Percentiles rank a stretch among this genome's conserved stretches.
Evolutionary conservation across 2,888 invertebrate genomes (phyloP).

Genomic region (Idaea straminata): DNA sequence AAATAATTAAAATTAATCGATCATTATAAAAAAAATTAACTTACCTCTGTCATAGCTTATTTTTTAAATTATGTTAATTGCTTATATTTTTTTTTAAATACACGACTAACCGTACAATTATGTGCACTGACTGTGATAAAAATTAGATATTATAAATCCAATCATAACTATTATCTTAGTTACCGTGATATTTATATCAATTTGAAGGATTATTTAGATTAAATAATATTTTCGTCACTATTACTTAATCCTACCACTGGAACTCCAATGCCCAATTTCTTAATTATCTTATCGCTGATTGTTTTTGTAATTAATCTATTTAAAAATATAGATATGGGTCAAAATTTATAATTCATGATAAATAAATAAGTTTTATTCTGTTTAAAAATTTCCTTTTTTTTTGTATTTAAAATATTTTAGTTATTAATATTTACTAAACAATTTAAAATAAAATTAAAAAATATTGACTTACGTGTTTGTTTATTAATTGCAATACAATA

Average conservation of each 20-base stretch:
- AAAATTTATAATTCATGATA: too few species aligned
- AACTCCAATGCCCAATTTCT: not conserved
- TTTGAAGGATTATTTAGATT: not conserved
- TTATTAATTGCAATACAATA: slow-evolving; percentile 9
- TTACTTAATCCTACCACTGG: not conserved
- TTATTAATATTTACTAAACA: not conserved
- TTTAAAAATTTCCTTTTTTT: not conserved
- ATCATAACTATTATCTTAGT: not conserved
- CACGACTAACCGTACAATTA: not conserved
- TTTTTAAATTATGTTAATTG: not conserved
- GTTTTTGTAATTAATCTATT: not conserved
- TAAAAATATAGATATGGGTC: not conserved
- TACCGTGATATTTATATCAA: not conserved
- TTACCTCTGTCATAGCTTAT: not conserved
- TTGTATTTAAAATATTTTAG: not conserved
- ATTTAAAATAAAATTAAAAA: slow-evolving; percentile 9
- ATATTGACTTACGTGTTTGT: slow-evolving; percentile 18
- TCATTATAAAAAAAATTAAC: not conserved
- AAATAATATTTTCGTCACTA: not conserved
- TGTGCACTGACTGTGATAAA: not conserved
- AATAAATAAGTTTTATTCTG: too few species aligned
- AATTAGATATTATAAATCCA: not conserved
- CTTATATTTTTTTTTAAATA: not conserved
- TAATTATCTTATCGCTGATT: not conserved
- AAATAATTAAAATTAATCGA: not conserved